Conservation (phyloP, 1,140 invertebrate genomes). For the Heterodera carotae region DNA sequence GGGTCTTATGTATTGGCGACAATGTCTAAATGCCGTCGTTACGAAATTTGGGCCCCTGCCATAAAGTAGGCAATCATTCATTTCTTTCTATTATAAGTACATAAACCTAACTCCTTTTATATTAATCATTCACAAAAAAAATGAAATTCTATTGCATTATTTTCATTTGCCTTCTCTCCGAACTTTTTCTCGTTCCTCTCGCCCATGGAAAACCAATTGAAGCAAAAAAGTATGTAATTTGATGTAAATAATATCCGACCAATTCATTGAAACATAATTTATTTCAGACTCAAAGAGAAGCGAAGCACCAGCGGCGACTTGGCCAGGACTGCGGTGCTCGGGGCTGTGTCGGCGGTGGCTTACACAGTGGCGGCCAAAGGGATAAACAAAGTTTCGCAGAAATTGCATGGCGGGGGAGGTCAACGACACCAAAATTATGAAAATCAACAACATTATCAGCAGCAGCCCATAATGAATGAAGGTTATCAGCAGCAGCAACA, state of each 20-base stretch:
- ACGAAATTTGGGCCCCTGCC: too few species aligned
- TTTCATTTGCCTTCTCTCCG: not conserved
- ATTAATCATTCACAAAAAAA: not conserved
- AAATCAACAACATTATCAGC: not conserved
- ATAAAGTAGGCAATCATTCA: too few species aligned
- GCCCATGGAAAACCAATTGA: not conserved
- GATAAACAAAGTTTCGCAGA: not conserved
- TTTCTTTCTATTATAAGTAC: too few species aligned
- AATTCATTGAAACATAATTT: too few species aligned
- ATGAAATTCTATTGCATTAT: not conserved
- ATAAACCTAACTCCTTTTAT: too few species aligned
- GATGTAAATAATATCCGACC: too few species aligned
- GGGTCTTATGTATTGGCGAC: too few species aligned
- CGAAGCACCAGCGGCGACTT: not conserved
- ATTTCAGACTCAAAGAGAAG: not conserved
- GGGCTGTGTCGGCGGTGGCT: not conserved
- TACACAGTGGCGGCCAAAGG: not conserved
- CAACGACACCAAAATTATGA: not conserved
- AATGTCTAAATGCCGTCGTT: too few species aligned
- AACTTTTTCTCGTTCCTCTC: not conserved
- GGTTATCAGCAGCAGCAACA: too few species aligned
- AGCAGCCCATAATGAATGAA: too few species aligned
- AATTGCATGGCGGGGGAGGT: not conserved
- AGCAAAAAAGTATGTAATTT: not conserved
- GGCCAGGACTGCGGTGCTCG: not conserved